Evolutionary conservation across 2,113 vertebrate species (phyloP).

Genomic region (Zeus faber): DNA sequence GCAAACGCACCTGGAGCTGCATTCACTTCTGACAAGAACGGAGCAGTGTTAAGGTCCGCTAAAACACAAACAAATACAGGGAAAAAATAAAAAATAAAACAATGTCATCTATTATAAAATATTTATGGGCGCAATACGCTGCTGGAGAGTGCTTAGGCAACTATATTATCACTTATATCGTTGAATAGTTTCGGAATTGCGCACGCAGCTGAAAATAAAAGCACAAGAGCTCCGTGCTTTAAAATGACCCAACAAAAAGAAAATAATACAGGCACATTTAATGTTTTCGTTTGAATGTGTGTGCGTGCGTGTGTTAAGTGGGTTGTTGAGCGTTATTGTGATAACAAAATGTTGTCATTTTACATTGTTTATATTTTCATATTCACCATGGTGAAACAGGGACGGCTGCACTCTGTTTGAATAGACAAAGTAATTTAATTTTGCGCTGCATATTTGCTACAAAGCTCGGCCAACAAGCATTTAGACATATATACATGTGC

Average conservation of each 20-base stretch:
- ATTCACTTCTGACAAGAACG: constrained; percentile 58
- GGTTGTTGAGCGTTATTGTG: neutral
- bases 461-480: neutral
- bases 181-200: neutral
- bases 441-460: neutral
- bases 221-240: neutral
- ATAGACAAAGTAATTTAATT: neutral
- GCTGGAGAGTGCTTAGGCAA: constrained; percentile 41
- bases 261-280: neutral
- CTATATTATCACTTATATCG: constrained; percentile 35
- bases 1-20: constrained; percentile 63
- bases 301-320: neutral
- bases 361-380: neutral
- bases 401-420: neutral
- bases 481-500: constrained; percentile 12
- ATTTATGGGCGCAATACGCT: constrained; percentile 65
- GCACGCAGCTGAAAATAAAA: neutral
- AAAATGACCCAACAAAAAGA: neutral
- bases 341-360: neutral
- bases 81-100: constrained; percentile 19
- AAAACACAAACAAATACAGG: too few species aligned
- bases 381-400: neutral
- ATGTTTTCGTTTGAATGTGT: constrained; percentile 28
- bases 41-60: constrained; percentile 50
- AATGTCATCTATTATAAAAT: constrained; percentile 67